A percentile compares a stretch with the other conserved stretches of the same genome.
Conservation (phyloP, 2,113 vertebrate genomes). For the Protobothrops flavoviridis region DNA sequence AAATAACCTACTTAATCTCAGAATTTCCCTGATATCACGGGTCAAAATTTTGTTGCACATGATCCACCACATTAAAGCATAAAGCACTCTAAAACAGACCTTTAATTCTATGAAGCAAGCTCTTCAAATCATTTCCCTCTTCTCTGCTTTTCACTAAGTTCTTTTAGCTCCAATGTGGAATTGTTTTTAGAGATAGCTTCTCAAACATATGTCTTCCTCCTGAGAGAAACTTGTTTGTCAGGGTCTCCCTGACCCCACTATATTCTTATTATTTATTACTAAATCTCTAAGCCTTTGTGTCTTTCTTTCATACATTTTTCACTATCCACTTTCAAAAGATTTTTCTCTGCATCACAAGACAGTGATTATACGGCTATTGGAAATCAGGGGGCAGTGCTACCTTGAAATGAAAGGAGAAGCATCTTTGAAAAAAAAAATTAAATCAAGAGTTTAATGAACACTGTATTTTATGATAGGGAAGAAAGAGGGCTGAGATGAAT, state of each 20-base stretch:
- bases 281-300: not conserved
- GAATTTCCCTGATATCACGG: not conserved
- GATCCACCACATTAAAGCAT: not conserved
- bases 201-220: not conserved
- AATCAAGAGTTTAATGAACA: not conserved
- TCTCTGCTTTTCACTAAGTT: not conserved
- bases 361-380: not conserved
- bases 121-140: not conserved
- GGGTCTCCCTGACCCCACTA: not conserved
- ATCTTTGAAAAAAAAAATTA: not conserved
- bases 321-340: not conserved
- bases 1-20: not conserved
- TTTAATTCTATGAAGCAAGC: not conserved
- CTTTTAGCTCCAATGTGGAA: not conserved
- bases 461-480: not conserved
- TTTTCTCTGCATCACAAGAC: not conserved
- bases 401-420: not conserved
- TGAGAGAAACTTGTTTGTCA: not conserved
- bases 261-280: not conserved
- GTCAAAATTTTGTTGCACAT: not conserved
- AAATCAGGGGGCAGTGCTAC: not conserved
- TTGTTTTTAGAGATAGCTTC: not conserved
- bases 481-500: not conserved
- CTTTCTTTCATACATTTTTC: not conserved
- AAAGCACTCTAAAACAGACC: conserved; percentile 9